These are phyloP conservation scores for Elymnias hypermnestra DNA, from an alignment of 1,140 invertebrate species.

Conservation along the genomic window DNA sequence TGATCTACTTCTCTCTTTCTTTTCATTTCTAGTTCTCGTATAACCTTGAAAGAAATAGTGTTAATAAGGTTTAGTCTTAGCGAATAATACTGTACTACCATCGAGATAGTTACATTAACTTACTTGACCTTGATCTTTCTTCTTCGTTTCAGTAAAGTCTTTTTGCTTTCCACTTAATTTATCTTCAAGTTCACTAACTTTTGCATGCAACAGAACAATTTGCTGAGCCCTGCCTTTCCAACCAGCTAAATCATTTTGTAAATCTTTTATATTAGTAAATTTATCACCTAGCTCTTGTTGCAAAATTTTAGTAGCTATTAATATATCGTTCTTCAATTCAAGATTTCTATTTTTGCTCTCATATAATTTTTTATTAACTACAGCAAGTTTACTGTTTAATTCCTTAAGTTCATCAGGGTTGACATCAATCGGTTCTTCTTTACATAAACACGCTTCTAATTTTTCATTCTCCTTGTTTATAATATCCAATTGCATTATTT, in stretches of 20 bases:
- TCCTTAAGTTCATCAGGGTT: conserved; percentile 75
- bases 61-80: too few species aligned
- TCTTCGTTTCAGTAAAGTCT: conserved; percentile 44
- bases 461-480: conserved; percentile 55
- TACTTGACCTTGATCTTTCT: conserved; percentile 54
- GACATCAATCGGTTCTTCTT: conserved; percentile 42
- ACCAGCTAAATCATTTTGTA: conserved; percentile 66
- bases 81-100: too few species aligned
- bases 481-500: conserved; percentile 55
- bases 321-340: conserved; percentile 79
- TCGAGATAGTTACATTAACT: conserved; percentile 2
- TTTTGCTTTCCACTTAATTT: conserved; percentile 74
- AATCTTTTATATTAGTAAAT: conserved; percentile 69
- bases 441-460: conserved; percentile 48
- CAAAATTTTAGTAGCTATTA: conserved; percentile 79
- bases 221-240: conserved; percentile 86
- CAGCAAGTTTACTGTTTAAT: conserved; percentile 77
- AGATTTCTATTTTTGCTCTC: conserved; percentile 81
- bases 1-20: conserved; percentile 74
- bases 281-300: conserved; percentile 83
- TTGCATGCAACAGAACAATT: conserved; percentile 80
- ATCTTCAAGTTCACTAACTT: conserved; percentile 78
- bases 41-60: conserved; percentile 33
- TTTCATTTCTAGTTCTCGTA: conserved; percentile 76
- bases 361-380: conserved; percentile 79